Evolutionary conservation across 2,797 vertebrate genomes (phyloP), one percentile per base, ranked within the genome.

Genomic region (Argentina silus): DNA sequence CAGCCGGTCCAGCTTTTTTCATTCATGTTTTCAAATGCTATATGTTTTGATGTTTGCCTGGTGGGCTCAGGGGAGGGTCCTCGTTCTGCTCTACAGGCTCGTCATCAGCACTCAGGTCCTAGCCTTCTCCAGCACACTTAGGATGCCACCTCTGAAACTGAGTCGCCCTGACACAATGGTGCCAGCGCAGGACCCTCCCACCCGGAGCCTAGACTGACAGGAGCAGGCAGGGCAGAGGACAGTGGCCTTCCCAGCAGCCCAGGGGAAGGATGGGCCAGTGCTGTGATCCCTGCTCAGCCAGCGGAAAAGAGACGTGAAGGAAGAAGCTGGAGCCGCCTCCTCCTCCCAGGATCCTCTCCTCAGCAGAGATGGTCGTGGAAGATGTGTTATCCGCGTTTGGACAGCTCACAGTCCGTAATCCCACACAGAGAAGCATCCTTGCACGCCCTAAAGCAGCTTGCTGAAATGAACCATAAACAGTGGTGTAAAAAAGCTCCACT

Each of bases 111-210:
- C 12, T 45, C 44, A 17, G n/a, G 67, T 51, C 60, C 71, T 59
- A 6, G 64, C 70, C 61, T 77, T 56, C 36, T 48, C 6, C 76
- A 61, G 70, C 75, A 77, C 6, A 36, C 65, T 47, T n/a, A 17
- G 48, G 44, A 68, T 17, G 59, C 43, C 69, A 70, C 57, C 6
- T 60, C 72, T 86, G 85, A 86, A 67, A 50, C 68, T 85, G 82
- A 88, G 72, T 76, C 6, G 0, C 66, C 73, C 67, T 87, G 85
- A 90, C 88, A 89, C 82, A 91, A 88, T 88, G 85, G 86, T 88
- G 90, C 80, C 86, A 85, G 76, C 6, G 2, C 60, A 3, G 23
- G 70, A 76, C 70, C 77, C 77, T 11, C 82, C 84, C 79, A 4
- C 67, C 11, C 9, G 6, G 21, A 6, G 23, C 3, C 69, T 57